Conservation (phyloP, 2,797 vertebrate species). For the Thripadectes ignobilis region DNA sequence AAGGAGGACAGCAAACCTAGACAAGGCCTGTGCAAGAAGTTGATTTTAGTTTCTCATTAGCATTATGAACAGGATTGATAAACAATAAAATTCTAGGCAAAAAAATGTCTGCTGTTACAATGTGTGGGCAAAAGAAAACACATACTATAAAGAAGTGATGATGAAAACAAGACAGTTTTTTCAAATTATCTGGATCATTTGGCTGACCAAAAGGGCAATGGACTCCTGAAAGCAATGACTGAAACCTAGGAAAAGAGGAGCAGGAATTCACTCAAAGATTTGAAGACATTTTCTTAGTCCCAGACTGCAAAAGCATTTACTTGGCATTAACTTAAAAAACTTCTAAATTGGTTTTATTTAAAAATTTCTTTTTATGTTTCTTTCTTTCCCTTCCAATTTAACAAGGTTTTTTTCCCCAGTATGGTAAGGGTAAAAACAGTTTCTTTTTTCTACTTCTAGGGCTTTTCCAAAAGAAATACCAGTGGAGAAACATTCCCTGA, state of each 20-base stretch:
- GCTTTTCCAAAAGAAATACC: background rate
- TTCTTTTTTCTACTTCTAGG: background rate
- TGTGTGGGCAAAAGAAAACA: background rate
- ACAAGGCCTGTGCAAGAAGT: background rate
- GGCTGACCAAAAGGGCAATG: background rate
- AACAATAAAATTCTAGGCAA: background rate
- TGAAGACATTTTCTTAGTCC: background rate
- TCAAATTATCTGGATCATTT: background rate
- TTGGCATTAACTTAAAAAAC: background rate
- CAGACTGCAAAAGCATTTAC: background rate
- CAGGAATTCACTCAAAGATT: background rate
- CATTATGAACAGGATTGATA: background rate
- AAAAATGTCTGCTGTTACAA: background rate
- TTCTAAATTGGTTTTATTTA: background rate
- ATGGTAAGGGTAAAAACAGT: background rate
- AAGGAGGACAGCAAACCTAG: background rate
- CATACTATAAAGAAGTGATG: background rate
- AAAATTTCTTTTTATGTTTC: background rate
- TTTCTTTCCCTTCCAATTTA: background rate
- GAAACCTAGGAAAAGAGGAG: background rate
- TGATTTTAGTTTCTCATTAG: background rate
- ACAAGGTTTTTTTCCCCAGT: background rate
- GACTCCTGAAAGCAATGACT: background rate
- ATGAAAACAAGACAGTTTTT: background rate
- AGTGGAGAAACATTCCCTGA: background rate